Base-by-base conservation (phyloP, 1,140 invertebrate genomes). In the Ostrea denselamellosa region DNA sequence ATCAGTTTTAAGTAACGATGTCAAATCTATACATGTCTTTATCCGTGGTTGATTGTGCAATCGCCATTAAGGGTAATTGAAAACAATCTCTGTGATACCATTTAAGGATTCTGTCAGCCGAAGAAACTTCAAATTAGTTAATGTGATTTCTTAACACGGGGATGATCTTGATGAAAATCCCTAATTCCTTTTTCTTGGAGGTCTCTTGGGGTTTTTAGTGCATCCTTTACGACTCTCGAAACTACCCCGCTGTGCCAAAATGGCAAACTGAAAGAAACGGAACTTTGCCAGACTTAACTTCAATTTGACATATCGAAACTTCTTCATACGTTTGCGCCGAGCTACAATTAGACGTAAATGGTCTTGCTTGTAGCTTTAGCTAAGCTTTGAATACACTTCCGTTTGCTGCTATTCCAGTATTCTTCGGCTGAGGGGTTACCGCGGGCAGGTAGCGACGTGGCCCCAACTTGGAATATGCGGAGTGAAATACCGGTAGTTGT, bases 321-420 rank as follows among this genome's bases (percentile, higher is more conserved):
- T 34, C 68, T 77, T 77, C 68, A 77, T 77, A 77, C 25, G 28
- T 34, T 77, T 25, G 68, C 28, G 68, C 68, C 14, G 68, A 77
- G 68, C 68, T 25, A 77, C 68, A 77, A 77, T 77, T 77, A 77
- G 68, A 28, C 10, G 68, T 77, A 77, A 77, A 77, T 77, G 68
- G 68, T 77, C 68, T 77, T 77, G 68, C 68, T 77, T 77, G 68
- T 77, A 77, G 68, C 68, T 77, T 77, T 14, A 77, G 28, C 52
- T 54, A 83, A 83, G 82, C 82, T 83, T 51, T 51, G 82, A 83
- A 53, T 53, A 53, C 44, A 83, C 44, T 83, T 83, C 52, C 82
- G 44, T 51, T 53, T 83, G 51, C 44, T 22, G 14, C n/a, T 52
- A 53, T 54, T 53, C 25, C 34, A 53, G 44, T 54, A 52, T 52